A percentile compares a stretch with the other conserved stretches of the same genome.
These are phyloP conservation scores for Heliconius cydno DNA, from an alignment of 2,888 invertebrate genomes.

Conservation along the genomic window DNA sequence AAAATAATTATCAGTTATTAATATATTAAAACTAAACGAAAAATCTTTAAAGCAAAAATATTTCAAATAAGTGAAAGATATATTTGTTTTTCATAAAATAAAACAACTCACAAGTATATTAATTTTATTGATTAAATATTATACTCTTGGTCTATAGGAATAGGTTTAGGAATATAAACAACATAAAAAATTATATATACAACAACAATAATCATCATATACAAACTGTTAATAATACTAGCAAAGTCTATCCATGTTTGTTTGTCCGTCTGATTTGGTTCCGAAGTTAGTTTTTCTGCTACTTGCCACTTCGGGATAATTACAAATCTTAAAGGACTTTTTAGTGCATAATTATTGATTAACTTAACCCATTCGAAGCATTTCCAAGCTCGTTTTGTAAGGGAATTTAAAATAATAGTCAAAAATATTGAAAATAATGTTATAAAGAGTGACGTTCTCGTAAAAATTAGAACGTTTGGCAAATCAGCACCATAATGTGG, in stretches of 20 bases:
- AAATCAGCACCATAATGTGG: constrained; percentile 52
- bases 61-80: neutral
- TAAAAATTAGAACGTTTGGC: constrained; percentile 58
- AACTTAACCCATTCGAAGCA: constrained; percentile 51
- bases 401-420: constrained; percentile 51
- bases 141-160: constrained; percentile 3
- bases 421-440: constrained; percentile 51
- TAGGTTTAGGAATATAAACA: constrained; percentile 53
- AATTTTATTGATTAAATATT: neutral
- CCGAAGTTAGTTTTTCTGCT: constrained; percentile 30
- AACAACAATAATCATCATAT: constrained; percentile 41
- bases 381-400: constrained; percentile 44
- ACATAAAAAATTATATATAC: constrained; percentile 52
- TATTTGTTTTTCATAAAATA: neutral
- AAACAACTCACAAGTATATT: neutral
- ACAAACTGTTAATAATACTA: constrained; percentile 53
- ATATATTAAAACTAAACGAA: neutral
- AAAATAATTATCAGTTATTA: too few relatives aligned
- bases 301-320: constrained; percentile 54
- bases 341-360: constrained; percentile 52
- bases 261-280: constrained; percentile 30
- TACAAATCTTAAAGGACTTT: constrained; percentile 47
- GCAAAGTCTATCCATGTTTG: constrained; percentile 55
- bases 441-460: constrained; percentile 55
- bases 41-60: neutral